These are phyloP conservation scores for Pseudotriccus pelzelni DNA, from an alignment of 2,797 vertebrate genomes.

Conservation along the genomic window DNA sequence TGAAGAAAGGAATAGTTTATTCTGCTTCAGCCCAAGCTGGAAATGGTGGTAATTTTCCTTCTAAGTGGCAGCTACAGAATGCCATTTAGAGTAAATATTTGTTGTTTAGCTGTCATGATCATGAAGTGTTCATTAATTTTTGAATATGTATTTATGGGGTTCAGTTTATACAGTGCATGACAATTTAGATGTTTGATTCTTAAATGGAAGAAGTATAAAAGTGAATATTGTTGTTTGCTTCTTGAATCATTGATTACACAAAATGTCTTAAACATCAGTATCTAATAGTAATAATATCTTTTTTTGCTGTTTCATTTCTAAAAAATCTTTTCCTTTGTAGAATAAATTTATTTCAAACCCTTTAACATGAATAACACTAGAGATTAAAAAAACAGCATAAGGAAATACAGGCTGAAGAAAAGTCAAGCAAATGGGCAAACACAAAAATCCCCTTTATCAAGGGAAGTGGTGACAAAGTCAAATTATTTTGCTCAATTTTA, in stretches of 20 bases:
- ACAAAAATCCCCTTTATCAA: conserved; percentile 12
- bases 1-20: background rate
- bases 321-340: conserved; percentile 40
- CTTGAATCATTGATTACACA: conserved; percentile 30
- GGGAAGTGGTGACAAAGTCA: background rate
- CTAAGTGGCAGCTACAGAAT: background rate
- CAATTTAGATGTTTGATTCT: conserved; percentile 18
- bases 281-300: background rate
- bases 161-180: background rate
- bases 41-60: background rate
- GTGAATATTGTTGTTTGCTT: background rate
- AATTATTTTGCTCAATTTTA: conserved; percentile 26
- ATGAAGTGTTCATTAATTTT: conserved; percentile 32
- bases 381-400: conserved; percentile 71
- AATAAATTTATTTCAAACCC: conserved; percentile 72
- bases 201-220: conserved; percentile 52
- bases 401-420: conserved; percentile 54
- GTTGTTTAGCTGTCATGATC: background rate
- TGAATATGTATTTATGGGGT: background rate
- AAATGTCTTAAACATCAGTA: conserved; percentile 35
- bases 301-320: conserved; percentile 1
- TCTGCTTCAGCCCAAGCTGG: background rate
- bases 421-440: conserved; percentile 50
- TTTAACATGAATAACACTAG: conserved; percentile 53
- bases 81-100: background rate